Conservation (phyloP, 2,797 vertebrate species). For the Limosa lapponica region DNA sequence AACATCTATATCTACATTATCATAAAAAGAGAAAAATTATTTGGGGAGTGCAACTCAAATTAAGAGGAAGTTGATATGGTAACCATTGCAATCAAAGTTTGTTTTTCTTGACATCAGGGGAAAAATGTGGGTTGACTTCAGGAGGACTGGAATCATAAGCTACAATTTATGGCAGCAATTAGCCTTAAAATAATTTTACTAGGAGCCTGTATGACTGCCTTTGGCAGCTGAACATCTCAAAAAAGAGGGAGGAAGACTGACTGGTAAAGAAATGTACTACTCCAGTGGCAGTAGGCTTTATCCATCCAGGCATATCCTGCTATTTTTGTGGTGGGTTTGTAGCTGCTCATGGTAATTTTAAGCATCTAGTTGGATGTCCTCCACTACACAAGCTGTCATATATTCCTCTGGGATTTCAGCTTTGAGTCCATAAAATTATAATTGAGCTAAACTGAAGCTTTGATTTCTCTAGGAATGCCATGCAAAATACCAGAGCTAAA, state of each 20-base stretch:
- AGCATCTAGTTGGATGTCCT: not conserved
- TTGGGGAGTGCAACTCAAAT: slow-evolving; percentile 25
- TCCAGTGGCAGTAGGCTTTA: not conserved
- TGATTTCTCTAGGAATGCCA: not conserved
- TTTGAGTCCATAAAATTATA: not conserved
- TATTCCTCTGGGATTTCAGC: not conserved
- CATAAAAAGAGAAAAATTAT: slow-evolving; percentile 57
- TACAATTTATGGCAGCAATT: slow-evolving; percentile 38
- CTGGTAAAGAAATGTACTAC: not conserved
- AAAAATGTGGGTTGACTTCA: slow-evolving; percentile 21
- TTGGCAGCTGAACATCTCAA: slow-evolving; percentile 6
- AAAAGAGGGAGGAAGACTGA: not conserved
- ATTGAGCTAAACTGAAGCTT: not conserved
- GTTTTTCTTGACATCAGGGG: not conserved
- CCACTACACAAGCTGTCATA: not conserved
- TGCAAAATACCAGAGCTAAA: not conserved
- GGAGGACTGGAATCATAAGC: not conserved
- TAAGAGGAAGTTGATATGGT: slow-evolving; percentile 46
- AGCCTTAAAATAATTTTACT: not conserved
- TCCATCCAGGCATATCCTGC: not conserved
- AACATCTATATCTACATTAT: slow-evolving; percentile 60
- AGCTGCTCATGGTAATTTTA: not conserved
- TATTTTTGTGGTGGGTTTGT: not conserved
- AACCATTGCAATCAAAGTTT: slow-evolving; percentile 35
- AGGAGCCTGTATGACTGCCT: not conserved